phyloP scores from a whole-genome alignment of 2,888 invertebrate genomes.

The Acrocyrtus sp. region DNA sequence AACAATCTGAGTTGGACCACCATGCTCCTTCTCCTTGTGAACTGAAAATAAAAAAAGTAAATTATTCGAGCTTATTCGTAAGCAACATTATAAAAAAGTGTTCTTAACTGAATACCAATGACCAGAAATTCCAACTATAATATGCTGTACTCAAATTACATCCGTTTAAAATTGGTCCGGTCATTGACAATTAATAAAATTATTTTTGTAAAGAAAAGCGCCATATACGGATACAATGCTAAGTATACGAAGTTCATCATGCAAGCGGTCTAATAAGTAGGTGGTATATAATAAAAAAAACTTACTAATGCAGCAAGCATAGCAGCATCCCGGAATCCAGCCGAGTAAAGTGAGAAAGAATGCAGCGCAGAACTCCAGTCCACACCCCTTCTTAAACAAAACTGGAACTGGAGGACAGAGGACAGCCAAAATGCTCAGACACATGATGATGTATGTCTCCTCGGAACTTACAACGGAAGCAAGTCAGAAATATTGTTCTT shows the following conservation, averaged over 20 bases:
- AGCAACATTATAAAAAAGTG: too few relatives aligned
- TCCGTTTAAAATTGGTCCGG: not conserved
- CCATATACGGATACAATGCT: too few relatives aligned
- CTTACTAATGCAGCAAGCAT: constrained; percentile 18
- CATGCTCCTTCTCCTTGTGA: too few relatives aligned
- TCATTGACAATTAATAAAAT: not conserved
- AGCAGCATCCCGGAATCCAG: constrained; percentile 12
- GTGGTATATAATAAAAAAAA: too few relatives aligned
- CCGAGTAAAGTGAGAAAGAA: not conserved
- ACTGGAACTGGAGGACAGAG: constrained; percentile 8
- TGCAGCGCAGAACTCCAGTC: not conserved
- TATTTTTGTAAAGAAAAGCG: too few relatives aligned
- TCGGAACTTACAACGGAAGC: too few relatives aligned
- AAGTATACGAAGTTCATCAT: too few relatives aligned
- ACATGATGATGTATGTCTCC: too few relatives aligned
- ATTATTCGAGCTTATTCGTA: too few relatives aligned
- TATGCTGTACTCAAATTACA: not conserved
- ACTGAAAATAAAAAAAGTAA: too few relatives aligned
- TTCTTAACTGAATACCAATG: not conserved
- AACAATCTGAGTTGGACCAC: too few relatives aligned
- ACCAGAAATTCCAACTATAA: not conserved
- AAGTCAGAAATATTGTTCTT: too few relatives aligned
- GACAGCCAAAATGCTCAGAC: not conserved
- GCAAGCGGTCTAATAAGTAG: not conserved
- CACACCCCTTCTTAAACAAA: not conserved